Percentiles rank a stretch among this genome's conserved stretches.
phyloP scores from a whole-genome alignment of 2,888 invertebrate species.

The Scaeva pyrastri region DNA sequence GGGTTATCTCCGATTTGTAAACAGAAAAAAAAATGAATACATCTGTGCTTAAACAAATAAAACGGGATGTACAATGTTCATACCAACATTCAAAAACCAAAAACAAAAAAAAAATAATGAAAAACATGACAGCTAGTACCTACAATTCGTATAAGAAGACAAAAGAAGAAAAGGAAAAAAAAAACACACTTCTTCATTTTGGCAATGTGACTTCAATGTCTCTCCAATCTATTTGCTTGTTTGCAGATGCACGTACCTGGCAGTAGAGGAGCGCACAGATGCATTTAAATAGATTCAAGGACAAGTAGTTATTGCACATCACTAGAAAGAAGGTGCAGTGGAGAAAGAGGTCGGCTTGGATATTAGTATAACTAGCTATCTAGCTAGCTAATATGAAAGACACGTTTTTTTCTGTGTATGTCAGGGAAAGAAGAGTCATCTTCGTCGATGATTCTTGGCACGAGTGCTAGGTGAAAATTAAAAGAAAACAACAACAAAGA shows the following conservation, averaged over 20 bases:
- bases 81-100: not conserved
- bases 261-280: slow-evolving; percentile 64
- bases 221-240: slow-evolving; percentile 70
- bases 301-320: slow-evolving; percentile 71
- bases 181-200: slow-evolving; percentile 47
- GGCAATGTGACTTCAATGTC: slow-evolving; percentile 72
- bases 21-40: not conserved
- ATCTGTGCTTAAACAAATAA: not conserved
- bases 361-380: not conserved
- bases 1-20: not conserved
- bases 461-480: slow-evolving; percentile 64
- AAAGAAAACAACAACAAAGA: slow-evolving; percentile 37
- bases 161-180: not conserved
- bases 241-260: slow-evolving; percentile 75
- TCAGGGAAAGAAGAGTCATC: slow-evolving; percentile 66
- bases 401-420: slow-evolving; percentile 57
- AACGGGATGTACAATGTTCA: not conserved
- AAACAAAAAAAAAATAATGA: too few relatives aligned
- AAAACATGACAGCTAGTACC: slow-evolving; percentile 5
- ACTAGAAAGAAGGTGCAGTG: slow-evolving; percentile 61
- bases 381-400: slow-evolving; percentile 53
- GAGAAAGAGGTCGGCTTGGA: slow-evolving; percentile 51
- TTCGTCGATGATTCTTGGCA: slow-evolving; percentile 72
- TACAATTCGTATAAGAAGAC: not conserved
- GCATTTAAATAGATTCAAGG: slow-evolving; percentile 75